A percentile compares a stretch with the other conserved stretches of the same genome.
Evolutionary conservation across 2,113 vertebrate species (phyloP).

Genomic region (Platycercus adscitus): DNA sequence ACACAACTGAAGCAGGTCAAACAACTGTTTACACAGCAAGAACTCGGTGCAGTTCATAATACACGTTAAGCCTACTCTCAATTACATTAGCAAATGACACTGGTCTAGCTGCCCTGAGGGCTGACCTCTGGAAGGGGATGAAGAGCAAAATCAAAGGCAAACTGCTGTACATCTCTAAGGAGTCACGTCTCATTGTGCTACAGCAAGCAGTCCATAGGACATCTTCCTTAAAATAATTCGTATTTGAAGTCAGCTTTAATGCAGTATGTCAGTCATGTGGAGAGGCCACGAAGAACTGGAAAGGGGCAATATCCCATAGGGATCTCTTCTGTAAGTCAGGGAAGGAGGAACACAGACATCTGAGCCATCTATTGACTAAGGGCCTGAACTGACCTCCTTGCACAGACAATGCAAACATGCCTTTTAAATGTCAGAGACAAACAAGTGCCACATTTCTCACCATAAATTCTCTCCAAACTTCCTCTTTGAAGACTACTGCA

Average conservation of each 20-base stretch:
- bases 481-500: background rate
- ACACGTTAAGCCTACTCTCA: background rate
- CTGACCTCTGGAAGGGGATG: background rate
- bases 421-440: background rate
- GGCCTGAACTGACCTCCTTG: background rate
- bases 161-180: background rate
- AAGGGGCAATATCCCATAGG: background rate
- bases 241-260: background rate
- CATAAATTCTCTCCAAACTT: background rate
- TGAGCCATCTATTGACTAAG: background rate
- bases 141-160: constrained; percentile 22
- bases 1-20: background rate
- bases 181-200: background rate
- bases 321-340: background rate
- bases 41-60: background rate
- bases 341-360: background rate
- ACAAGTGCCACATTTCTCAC: background rate
- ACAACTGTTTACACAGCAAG: background rate
- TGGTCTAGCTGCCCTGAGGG: background rate
- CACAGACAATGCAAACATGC: background rate
- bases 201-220: background rate
- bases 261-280: background rate
- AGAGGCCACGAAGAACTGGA: background rate
- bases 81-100: background rate
- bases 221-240: constrained; percentile 41